Percentiles rank a stretch among this genome's conserved stretches.
Evolutionary conservation across 2,888 invertebrate genomes (phyloP).

Genomic region (Luffia ferchaultella): DNA sequence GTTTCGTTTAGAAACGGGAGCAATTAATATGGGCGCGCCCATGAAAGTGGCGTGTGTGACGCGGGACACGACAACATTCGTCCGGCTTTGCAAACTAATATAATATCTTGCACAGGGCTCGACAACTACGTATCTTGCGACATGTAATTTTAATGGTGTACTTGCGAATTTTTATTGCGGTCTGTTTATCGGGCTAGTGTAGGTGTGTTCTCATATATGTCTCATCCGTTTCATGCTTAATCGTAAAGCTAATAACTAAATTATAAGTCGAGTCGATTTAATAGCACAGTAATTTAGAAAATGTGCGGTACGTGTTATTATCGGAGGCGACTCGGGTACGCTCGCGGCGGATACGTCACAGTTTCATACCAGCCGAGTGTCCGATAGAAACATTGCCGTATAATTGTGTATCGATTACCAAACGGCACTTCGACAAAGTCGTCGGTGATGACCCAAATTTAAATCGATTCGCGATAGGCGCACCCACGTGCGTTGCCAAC

Average conservation of each 20-base stretch:
- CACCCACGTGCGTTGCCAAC: constrained; percentile 28
- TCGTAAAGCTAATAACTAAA: neutral
- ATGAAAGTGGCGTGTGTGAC: constrained; percentile 55
- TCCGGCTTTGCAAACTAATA: constrained; percentile 18
- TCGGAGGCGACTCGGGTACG: neutral
- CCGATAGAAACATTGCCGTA: neutral
- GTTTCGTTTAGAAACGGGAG: constrained; percentile 62
- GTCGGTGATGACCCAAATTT: constrained; percentile 32
- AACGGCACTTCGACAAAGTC: no score
- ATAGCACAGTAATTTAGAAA: neutral
- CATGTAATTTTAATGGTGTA: neutral
- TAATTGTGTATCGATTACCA: constrained; percentile 4
- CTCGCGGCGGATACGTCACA: neutral
- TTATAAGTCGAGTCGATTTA: neutral
- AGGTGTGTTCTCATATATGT: neutral
- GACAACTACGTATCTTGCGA: neutral
- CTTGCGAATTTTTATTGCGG: neutral
- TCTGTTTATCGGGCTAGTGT: neutral
- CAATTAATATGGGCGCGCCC: constrained; percentile 64
- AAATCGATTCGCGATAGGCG: constrained; percentile 41
- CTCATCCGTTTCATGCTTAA: neutral
- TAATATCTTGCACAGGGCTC: constrained; percentile 10
- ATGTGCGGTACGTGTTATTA: neutral
- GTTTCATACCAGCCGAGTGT: neutral
- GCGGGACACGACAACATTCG: constrained; percentile 25